Conservation (phyloP, 2,888 invertebrate genomes). For the Cryptocephalus moraei region DNA sequence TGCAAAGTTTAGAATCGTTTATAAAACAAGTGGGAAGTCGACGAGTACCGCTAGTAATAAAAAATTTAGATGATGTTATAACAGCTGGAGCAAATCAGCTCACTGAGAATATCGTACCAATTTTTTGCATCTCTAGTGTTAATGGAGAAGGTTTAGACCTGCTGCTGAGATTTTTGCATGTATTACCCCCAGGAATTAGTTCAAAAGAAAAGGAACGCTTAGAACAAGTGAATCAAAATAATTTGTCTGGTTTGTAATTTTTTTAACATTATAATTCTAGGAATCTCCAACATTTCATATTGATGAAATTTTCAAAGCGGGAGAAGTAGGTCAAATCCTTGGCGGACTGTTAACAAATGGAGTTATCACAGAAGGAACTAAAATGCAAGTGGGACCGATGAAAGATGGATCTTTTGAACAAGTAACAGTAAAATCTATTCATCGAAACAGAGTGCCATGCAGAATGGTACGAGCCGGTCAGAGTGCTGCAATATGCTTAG, state of each 20-base stretch:
- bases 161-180: constrained; percentile 77
- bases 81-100: constrained; percentile 62
- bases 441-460: constrained; percentile 87
- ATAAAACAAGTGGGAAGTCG: constrained; percentile 56
- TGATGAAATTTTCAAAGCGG: constrained; percentile 85
- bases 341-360: constrained; percentile 81
- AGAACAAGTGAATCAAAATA: constrained; percentile 45
- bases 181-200: constrained; percentile 59
- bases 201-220: constrained; percentile 55
- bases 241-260: constrained; percentile 1
- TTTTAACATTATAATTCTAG: constrained; percentile 31
- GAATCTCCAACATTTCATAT: constrained; percentile 81
- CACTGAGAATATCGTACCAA: constrained; percentile 57
- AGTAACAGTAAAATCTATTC: constrained; percentile 73
- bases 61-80: constrained; percentile 61
- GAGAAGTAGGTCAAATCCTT: constrained; percentile 72
- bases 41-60: constrained; percentile 53
- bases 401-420: constrained; percentile 68
- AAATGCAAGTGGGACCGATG: constrained; percentile 64
- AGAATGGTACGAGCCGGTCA: constrained; percentile 81
- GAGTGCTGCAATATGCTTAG: constrained; percentile 73
- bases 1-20: constrained; percentile 49
- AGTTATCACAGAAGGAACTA: constrained; percentile 73
- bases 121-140: constrained; percentile 86
- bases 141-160: constrained; percentile 75